Evolutionary conservation across 2,113 vertebrate species (phyloP).

Genomic region (Haemorhous mexicanus): DNA sequence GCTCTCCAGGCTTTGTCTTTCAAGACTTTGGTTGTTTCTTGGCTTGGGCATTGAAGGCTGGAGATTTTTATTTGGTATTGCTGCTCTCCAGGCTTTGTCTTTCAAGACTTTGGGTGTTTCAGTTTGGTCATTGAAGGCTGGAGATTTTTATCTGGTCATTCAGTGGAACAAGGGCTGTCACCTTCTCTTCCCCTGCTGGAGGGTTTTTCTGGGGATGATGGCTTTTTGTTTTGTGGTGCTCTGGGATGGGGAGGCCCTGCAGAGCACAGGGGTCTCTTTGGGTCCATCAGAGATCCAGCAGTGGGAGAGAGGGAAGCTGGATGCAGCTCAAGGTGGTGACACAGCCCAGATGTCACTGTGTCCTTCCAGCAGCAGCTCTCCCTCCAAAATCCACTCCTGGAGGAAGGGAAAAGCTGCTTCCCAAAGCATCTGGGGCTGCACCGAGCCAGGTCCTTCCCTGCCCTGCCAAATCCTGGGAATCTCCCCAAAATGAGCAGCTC

Average conservation of each 20-base stretch:
- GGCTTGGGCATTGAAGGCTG: not conserved
- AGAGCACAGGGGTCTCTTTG: accelerated
- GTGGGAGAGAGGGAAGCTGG: accelerated
- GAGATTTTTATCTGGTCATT: not conserved
- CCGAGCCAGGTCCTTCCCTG: not conserved
- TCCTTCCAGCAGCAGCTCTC: not conserved
- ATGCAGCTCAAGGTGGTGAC: accelerated
- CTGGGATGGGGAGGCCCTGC: not conserved
- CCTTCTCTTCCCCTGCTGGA: accelerated
- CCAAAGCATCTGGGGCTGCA: not conserved
- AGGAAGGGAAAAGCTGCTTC: not conserved
- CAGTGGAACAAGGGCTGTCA: not conserved
- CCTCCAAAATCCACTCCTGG: not conserved
- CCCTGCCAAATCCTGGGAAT: not conserved
- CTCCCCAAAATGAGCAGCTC: not conserved
- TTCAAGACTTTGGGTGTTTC: not conserved
- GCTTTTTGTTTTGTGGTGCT: not conserved
- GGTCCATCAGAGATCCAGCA: not conserved
- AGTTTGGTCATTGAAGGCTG: not conserved
- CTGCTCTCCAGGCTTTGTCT: not conserved
- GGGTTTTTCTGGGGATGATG: not conserved
- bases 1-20: not conserved
- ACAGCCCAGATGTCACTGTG: not conserved
- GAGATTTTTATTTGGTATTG: not conserved
- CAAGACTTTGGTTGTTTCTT: not conserved